Evolutionary conservation across 2,797 vertebrate genomes (phyloP).

Genomic region (Myiothlypis chrysogaster): DNA sequence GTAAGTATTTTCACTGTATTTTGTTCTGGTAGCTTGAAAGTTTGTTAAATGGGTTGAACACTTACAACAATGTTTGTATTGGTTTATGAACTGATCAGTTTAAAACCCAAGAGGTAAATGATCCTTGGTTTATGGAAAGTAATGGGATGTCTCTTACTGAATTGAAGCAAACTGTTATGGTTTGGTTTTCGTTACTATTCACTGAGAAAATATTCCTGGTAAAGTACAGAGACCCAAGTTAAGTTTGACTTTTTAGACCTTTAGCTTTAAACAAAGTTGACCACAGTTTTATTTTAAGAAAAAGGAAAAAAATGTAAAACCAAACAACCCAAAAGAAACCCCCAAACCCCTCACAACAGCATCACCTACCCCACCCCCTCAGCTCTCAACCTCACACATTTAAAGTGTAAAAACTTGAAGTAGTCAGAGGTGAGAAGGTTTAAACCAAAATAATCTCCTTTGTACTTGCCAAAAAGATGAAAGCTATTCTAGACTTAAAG

Average conservation of each 20-base stretch:
- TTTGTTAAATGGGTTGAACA: neutral
- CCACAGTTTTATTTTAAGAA: neutral
- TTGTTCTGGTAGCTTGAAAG: neutral
- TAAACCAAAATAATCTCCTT: neutral
- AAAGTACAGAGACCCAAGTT: neutral
- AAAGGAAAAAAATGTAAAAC: neutral
- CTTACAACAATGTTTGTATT: neutral
- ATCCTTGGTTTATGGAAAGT: neutral
- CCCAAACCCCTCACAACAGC: neutral
- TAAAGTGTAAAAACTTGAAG: neutral
- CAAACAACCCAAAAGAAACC: neutral
- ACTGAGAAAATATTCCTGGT: neutral
- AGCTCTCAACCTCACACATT: neutral
- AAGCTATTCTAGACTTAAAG: neutral
- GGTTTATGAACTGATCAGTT: neutral
- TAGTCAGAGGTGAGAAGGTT: neutral
- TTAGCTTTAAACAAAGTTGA: neutral
- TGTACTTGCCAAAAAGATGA: neutral
- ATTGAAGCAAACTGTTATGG: neutral
- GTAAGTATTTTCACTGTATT: conserved; percentile 70
- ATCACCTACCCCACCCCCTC: accelerated
- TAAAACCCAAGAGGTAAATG: neutral
- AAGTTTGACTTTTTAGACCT: neutral
- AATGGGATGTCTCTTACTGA: neutral
- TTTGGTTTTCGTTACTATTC: neutral